These are phyloP conservation scores for Aphelinus atriplicis DNA, from an alignment of 1,140 invertebrate species.

Conservation along the genomic window DNA sequence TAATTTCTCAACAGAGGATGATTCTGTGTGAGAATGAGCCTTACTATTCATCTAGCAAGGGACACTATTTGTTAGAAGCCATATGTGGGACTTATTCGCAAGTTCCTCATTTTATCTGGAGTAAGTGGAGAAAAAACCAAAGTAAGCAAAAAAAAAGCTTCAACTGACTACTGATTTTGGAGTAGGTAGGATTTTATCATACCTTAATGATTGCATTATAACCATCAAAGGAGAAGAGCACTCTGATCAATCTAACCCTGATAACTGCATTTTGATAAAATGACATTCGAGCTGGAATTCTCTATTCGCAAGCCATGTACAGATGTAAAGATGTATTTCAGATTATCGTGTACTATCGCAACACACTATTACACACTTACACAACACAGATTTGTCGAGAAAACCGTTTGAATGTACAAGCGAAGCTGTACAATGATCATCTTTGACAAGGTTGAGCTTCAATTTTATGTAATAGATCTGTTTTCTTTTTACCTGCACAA, in stretches of 20 bases:
- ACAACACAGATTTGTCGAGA: slow-evolving; percentile 41
- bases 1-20: slow-evolving; percentile 10
- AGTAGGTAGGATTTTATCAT: slow-evolving; percentile 29
- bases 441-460: slow-evolving; percentile 47
- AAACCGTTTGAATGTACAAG: too few species aligned
- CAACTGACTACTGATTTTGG: slow-evolving; percentile 21
- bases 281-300: slow-evolving; percentile 54
- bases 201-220: slow-evolving; percentile 32
- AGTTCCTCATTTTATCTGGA: slow-evolving; percentile 27
- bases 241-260: slow-evolving; percentile 28
- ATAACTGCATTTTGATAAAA: slow-evolving; percentile 51
- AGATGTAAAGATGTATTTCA: slow-evolving; percentile 64
- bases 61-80: slow-evolving; percentile 5
- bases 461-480: slow-evolving; percentile 22
- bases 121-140: neutral
- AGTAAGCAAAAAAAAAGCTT: slow-evolving; percentile 11
- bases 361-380: slow-evolving; percentile 43
- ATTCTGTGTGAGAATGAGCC: slow-evolving; percentile 16
- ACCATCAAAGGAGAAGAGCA: slow-evolving; percentile 20
- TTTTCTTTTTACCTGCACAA: slow-evolving; percentile 6
- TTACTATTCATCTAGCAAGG: slow-evolving; percentile 19
- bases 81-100: slow-evolving; percentile 17
- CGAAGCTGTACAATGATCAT: slow-evolving; percentile 47
- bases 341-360: slow-evolving; percentile 60
- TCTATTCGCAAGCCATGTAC: slow-evolving; percentile 55